A percentile compares a stretch with the other conserved stretches of the same genome.
Conservation (phyloP, 2,113 vertebrate species). For the Sisor rabdophorus region DNA sequence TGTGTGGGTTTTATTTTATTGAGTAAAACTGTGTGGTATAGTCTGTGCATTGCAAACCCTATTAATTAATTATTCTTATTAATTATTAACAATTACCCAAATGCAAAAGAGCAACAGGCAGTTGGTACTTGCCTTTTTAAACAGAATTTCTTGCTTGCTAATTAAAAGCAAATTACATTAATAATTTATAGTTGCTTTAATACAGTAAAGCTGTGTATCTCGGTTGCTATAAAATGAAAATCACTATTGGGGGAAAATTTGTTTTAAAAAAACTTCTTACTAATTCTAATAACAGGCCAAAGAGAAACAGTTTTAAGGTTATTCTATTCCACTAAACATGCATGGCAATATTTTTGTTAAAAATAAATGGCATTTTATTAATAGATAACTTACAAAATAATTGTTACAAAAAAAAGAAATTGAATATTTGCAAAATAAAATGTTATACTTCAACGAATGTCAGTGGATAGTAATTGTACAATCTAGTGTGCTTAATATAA, state of each 20-base stretch:
- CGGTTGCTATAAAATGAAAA: neutral
- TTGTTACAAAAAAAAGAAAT: neutral
- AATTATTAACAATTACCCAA: neutral
- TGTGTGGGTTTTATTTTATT: neutral
- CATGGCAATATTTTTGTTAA: too few relatives aligned
- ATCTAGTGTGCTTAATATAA: neutral
- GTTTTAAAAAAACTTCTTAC: too few relatives aligned
- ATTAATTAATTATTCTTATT: neutral
- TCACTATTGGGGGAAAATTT: too few relatives aligned
- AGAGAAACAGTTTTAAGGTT: too few relatives aligned
- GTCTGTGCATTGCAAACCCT: neutral
- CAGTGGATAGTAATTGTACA: neutral
- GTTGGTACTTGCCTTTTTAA: too few relatives aligned
- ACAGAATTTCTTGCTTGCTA: neutral
- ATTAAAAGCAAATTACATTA: neutral
- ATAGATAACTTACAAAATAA: neutral
- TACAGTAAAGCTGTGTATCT: neutral
- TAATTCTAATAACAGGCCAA: too few relatives aligned
- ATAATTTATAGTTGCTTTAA: neutral
- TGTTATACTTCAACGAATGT: neutral
- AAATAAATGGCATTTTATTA: neutral
- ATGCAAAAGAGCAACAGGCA: neutral
- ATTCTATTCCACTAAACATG: too few relatives aligned
- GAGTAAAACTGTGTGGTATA: neutral
- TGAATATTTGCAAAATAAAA: neutral